phyloP scores from a whole-genome alignment of 2,113 vertebrate genomes.

The Diglossa brunneiventris region DNA sequence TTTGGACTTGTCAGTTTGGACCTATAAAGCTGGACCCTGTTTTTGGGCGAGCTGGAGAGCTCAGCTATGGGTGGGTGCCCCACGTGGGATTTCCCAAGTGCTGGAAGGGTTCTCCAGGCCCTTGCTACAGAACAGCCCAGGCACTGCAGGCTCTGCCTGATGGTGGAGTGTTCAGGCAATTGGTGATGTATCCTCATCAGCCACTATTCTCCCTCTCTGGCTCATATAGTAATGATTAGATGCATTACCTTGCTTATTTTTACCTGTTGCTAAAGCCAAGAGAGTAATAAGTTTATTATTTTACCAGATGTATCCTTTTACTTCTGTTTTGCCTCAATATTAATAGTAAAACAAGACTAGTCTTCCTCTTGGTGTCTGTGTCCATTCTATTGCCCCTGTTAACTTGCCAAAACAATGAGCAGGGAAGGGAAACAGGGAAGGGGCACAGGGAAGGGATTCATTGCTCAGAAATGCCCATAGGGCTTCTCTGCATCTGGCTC shows the following conservation, averaged over 20 bases:
- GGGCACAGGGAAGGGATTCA: background rate
- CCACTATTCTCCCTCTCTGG: background rate
- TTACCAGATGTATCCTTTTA: background rate
- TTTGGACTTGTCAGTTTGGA: background rate
- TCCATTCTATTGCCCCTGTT: background rate
- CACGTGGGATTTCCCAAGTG: accelerated
- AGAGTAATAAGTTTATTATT: background rate
- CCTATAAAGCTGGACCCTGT: background rate
- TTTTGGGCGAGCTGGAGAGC: background rate
- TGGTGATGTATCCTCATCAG: background rate
- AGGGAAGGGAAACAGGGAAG: background rate
- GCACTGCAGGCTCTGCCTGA: accelerated
- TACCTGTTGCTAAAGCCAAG: background rate
- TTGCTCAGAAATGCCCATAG: background rate
- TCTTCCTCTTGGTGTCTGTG: background rate
- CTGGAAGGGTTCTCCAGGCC: background rate
- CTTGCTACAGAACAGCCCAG: accelerated
- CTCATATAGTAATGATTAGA: background rate
- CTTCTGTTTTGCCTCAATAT: background rate
- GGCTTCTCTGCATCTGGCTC: background rate
- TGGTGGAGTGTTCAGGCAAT: background rate
- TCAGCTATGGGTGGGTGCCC: accelerated
- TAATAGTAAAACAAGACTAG: background rate
- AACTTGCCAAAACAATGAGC: background rate
- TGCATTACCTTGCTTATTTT: background rate